A percentile compares a stretch with the other conserved stretches of the same genome.
These are phyloP conservation scores for Ceratosolen fusciceps DNA, from an alignment of 1,140 invertebrate genomes.

Conservation along the genomic window DNA sequence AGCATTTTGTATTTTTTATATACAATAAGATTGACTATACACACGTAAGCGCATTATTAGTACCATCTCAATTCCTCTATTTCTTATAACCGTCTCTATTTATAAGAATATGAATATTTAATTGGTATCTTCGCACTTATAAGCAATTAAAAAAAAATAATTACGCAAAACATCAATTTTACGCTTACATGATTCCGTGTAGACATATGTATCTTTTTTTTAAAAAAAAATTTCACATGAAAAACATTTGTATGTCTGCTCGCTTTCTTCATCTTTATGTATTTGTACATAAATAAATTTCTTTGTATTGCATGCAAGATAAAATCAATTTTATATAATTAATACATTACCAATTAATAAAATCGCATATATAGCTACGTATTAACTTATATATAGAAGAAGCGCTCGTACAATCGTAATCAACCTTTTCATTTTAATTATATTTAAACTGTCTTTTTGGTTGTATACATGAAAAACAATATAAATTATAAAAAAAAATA, in stretches of 20 bases:
- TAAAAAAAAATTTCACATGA: not conserved
- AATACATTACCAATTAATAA: conserved; percentile 36
- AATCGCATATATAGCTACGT: conserved; percentile 11
- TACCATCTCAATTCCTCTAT: too few species aligned
- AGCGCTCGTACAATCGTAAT: conserved; percentile 2
- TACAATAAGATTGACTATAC: conserved; percentile 58
- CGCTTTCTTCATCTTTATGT: conserved; percentile 24
- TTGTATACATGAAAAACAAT: conserved; percentile 2
- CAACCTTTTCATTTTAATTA: not conserved
- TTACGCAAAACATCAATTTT: conserved; percentile 41
- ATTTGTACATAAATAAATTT: conserved; percentile 52
- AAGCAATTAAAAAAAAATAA: conserved; percentile 56
- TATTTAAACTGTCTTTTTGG: not conserved
- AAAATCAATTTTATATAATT: conserved; percentile 29
- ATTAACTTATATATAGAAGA: conserved; percentile 24
- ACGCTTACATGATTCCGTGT: not conserved
- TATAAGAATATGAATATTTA: conserved; percentile 55
- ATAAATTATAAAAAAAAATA: not conserved
- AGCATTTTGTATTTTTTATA: conserved; percentile 51
- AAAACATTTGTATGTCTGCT: not conserved
- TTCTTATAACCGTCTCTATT: too few species aligned
- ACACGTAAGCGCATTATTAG: conserved; percentile 52
- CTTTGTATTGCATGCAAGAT: conserved; percentile 25
- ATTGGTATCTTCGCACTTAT: conserved; percentile 38
- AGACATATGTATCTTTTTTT: not conserved